A percentile compares a stretch with the other conserved stretches of the same genome.
phyloP scores from a whole-genome alignment of 2,797 vertebrate genomes.

The Centropyge bicolor region DNA sequence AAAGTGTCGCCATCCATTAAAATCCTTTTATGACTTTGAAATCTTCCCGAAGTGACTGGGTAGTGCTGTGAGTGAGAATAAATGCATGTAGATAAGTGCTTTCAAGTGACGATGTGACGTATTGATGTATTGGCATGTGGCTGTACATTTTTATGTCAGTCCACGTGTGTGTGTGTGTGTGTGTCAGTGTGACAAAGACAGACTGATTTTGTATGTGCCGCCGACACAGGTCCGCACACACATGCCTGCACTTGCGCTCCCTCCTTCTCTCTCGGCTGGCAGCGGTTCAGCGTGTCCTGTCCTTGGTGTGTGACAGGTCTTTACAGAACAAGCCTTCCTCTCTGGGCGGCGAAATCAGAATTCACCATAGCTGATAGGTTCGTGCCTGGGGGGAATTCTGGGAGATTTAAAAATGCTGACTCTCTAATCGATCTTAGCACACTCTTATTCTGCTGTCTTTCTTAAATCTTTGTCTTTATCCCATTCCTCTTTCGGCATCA shows the following conservation, averaged over 20 bases:
- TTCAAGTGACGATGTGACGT: constrained; percentile 53
- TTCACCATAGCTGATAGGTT: constrained; percentile 73
- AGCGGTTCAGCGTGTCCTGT: constrained; percentile 67
- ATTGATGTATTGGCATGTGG: constrained; percentile 61
- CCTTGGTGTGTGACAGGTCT: constrained; percentile 77
- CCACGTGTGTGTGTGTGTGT: not conserved
- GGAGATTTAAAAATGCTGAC: constrained; percentile 81
- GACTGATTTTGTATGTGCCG: constrained; percentile 35
- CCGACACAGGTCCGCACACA: constrained; percentile 12
- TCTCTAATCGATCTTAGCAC: constrained; percentile 79
- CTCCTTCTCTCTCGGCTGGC: constrained; percentile 15
- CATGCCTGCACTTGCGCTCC: constrained; percentile 18
- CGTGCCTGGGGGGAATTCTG: constrained; percentile 75
- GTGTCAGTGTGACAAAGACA: constrained; percentile 15
- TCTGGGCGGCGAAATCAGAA: constrained; percentile 70
- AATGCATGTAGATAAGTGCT: constrained; percentile 54
- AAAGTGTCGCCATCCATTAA: constrained; percentile 71
- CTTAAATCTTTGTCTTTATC: constrained; percentile 79
- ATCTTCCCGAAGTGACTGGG: constrained; percentile 64
- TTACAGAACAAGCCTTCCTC: constrained; percentile 70
- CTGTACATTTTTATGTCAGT: constrained; percentile 43
- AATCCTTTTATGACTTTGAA: constrained; percentile 68
- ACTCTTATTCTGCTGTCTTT: constrained; percentile 76
- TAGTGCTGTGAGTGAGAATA: constrained; percentile 43
- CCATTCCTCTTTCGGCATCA: constrained; percentile 74